Conservation (phyloP, 2,113 vertebrate genomes). For the Actenoides hombroni region DNA sequence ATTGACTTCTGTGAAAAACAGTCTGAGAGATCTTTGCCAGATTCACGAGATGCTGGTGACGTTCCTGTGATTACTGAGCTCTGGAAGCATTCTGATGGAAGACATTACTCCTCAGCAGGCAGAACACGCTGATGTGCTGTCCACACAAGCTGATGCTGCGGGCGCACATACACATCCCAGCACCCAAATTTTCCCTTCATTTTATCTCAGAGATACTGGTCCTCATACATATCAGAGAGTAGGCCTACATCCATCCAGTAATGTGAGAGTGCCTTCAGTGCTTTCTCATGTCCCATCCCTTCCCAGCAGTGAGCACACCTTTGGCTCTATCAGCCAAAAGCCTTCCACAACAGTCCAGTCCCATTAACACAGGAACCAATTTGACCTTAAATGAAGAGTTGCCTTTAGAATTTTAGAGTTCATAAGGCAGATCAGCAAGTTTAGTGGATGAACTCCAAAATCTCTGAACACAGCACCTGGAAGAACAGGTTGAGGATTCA, state of each 20-base stretch:
- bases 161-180: fast-evolving
- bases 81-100: background rate
- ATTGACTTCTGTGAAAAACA: background rate
- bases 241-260: background rate
- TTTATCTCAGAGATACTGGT: background rate
- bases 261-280: background rate
- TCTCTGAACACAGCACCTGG: background rate
- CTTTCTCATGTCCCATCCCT: background rate
- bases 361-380: background rate
- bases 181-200: background rate
- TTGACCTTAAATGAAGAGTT: background rate
- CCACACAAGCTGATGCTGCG: background rate
- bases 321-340: background rate
- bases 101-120: fast-evolving
- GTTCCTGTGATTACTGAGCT: background rate
- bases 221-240: fast-evolving
- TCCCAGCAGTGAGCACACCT: background rate
- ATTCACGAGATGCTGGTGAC: background rate
- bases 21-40: fast-evolving
- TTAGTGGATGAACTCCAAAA: background rate
- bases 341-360: background rate
- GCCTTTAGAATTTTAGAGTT: background rate
- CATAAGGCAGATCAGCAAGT: background rate
- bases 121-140: background rate
- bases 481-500: background rate